Evolutionary conservation across 2,797 vertebrate species (phyloP), one percentile per base, ranked within the genome.

Genomic region (Poecilia picta): DNA sequence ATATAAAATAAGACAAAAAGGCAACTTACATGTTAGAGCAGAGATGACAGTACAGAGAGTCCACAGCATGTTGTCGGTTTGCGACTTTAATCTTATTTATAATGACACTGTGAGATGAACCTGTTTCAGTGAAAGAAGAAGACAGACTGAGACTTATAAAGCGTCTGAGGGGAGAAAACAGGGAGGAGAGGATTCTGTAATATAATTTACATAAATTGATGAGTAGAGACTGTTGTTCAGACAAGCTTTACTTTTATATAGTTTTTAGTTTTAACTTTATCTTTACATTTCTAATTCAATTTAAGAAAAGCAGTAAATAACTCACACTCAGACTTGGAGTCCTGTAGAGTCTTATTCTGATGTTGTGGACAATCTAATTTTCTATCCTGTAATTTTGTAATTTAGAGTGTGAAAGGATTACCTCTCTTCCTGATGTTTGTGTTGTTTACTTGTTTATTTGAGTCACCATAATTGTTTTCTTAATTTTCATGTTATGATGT

Each of bases 1-100:
- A 66, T 20, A 20, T 5, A 23, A 70, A 70, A 33, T 33, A 23
- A 72, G 28, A 46, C 28, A 33, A 47, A 47, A 4, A 18, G 23
- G 28, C 16, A 72, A 77, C 79, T 89, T 74, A 86, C 79, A 83
- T 74, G 83, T 88, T 46, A 87, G 74, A 73, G 77, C 82, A 81
- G 74, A 66, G 79, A 86, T 49, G 81, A 86, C 59, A 53, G 78
- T 18, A 46, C 46, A 79, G 75, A 89, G 64, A 66, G 16, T 57
- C 74, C 47, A 70, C 81, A 87, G 74, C 85, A 83, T 83, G 78
- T 74, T 75, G 77, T 62, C 83, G 84, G 80, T 76, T 75, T 83
- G 64, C 16, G 36, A 15, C 36, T 62, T 39, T 15, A 82, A 74
- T 13, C 46, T 73, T 73, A 11, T 10, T 73, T 15, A 36, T 12